Conservation (phyloP, 1,140 invertebrate species). For the Drosophila jambulina region DNA sequence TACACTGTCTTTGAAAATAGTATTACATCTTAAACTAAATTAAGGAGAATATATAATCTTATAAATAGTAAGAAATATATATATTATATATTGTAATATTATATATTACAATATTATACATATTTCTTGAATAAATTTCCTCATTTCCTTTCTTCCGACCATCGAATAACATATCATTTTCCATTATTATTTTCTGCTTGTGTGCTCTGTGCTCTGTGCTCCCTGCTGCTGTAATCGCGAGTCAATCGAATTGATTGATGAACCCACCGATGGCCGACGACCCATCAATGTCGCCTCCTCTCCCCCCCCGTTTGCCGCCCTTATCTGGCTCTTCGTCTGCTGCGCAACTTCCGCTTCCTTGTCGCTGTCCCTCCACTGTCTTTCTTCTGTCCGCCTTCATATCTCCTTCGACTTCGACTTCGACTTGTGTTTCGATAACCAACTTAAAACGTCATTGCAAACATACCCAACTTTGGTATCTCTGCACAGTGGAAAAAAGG, state of each 20-base stretch:
- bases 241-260: constrained; percentile 51
- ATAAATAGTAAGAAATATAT: no score
- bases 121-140: background rate
- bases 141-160: background rate
- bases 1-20: background rate
- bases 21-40: background rate
- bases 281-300: constrained; percentile 35
- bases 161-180: constrained; percentile 27
- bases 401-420: constrained; percentile 18
- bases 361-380: background rate
- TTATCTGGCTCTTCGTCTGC: background rate
- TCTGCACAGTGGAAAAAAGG: background rate
- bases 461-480: constrained; percentile 24
- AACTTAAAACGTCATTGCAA: constrained; percentile 51
- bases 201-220: constrained; percentile 17
- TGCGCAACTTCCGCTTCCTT: constrained; percentile 29
- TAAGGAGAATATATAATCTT: no score
- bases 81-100: no score
- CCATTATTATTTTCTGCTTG: constrained; percentile 28
- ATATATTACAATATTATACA: background rate
- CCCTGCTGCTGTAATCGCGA: constrained; percentile 22
- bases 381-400: constrained; percentile 13
- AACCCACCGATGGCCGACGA: constrained; percentile 39
- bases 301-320: background rate
- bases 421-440: constrained; percentile 38